phyloP scores from a whole-genome alignment of 2,888 invertebrate species.

The Lithophane ornitopus region DNA sequence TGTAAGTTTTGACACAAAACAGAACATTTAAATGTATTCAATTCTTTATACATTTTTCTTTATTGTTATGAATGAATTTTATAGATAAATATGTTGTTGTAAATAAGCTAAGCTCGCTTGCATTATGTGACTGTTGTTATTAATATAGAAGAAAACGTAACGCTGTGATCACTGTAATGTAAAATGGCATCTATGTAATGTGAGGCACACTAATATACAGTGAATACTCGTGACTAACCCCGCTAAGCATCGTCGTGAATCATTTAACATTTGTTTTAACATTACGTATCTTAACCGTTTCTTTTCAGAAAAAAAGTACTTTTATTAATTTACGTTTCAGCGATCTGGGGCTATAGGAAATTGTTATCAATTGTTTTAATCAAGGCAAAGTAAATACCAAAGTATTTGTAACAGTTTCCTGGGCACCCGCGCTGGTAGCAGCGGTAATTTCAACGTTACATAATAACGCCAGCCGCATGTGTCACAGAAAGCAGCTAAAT shows the following conservation, averaged over 20 bases:
- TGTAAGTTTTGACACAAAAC: slow-evolving; percentile 69
- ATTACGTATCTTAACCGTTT: slow-evolving; percentile 67
- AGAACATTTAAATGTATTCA: slow-evolving; percentile 70
- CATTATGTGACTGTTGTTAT: slow-evolving; percentile 89
- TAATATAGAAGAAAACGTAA: slow-evolving; percentile 79
- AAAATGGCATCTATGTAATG: slow-evolving; percentile 84
- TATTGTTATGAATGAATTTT: slow-evolving; percentile 77
- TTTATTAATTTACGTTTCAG: slow-evolving; percentile 55
- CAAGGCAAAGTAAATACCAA: slow-evolving; percentile 4
- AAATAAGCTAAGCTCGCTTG: slow-evolving; percentile 89
- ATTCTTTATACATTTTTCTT: slow-evolving; percentile 72
- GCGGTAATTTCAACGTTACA: slow-evolving; percentile 68
- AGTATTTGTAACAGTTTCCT: slow-evolving; percentile 53
- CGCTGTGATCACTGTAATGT: slow-evolving; percentile 81
- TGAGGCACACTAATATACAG: slow-evolving; percentile 86
- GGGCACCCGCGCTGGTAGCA: slow-evolving; percentile 59
- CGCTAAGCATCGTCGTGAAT: slow-evolving; percentile 84
- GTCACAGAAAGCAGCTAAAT: slow-evolving; percentile 85
- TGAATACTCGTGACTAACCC: slow-evolving; percentile 87
- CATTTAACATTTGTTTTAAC: slow-evolving; percentile 78
- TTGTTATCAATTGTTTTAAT: slow-evolving; percentile 35
- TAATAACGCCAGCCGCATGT: slow-evolving; percentile 86
- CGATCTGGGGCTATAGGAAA: slow-evolving; percentile 61
- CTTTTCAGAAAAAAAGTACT: slow-evolving; percentile 68
- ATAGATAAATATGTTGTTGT: slow-evolving; percentile 82